Percentiles rank a stretch among this genome's conserved stretches.
Evolutionary conservation across 2,888 invertebrate genomes (phyloP).

Genomic region (Vesta saturnalis): DNA sequence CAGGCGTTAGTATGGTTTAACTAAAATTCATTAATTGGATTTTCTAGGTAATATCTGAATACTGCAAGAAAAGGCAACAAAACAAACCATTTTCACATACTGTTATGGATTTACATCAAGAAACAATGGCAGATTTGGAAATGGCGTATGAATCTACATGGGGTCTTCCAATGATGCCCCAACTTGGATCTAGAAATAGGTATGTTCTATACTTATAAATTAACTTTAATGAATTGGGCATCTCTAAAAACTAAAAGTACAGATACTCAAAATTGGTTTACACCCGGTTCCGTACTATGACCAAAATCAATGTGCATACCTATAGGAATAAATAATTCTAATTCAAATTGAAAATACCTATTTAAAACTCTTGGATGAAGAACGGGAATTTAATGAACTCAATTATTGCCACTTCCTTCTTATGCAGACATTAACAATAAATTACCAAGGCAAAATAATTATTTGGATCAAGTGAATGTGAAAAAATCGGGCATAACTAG

Average conservation of each 20-base stretch:
- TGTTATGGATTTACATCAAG: constrained; percentile 69
- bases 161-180: constrained; percentile 59
- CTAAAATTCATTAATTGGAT: too few relatives aligned
- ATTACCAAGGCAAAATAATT: constrained; percentile 4
- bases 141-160: constrained; percentile 55
- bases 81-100: constrained; percentile 70
- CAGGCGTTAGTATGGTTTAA: too few relatives aligned
- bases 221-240: neutral
- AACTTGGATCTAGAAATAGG: constrained; percentile 49
- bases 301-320: constrained; percentile 60
- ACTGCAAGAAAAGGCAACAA: constrained; percentile 66
- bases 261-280: constrained; percentile 60
- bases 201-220: constrained; percentile 39
- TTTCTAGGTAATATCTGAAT: constrained; percentile 71
- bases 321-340: constrained; percentile 20
- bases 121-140: constrained; percentile 62
- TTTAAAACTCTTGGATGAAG: constrained; percentile 9
- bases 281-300: constrained; percentile 66
- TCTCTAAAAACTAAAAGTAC: too few relatives aligned
- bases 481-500: constrained; percentile 17
- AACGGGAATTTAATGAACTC: constrained; percentile 7
- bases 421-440: neutral
- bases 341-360: constrained; percentile 13
- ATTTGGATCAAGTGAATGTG: neutral
- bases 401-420: neutral